Base-by-base conservation (phyloP, 2,888 invertebrate genomes). In the Philaethria dido region DNA sequence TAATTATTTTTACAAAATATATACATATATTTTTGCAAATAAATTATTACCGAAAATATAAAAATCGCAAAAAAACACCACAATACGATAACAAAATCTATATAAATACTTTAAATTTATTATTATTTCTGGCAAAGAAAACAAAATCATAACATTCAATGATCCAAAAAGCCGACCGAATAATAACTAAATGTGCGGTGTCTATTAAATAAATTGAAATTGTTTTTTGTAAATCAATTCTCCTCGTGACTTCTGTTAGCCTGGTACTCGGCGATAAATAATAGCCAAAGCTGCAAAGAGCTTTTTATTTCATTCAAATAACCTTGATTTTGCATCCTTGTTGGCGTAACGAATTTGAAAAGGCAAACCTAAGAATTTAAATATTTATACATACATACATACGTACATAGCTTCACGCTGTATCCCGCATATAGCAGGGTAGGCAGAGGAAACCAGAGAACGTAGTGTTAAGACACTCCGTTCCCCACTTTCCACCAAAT, bases 181-280 rank as follows among this genome's bases (percentile, higher is more conserved):
- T 57, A 42, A n/a, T 16, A 57, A 57, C 42, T 42, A 42, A 33
- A 42, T 57, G 55, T 57, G 39, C 55, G 55, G 22, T 16, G n/a
- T 22, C 57, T 57, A 42, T 39, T 42, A 57, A n/a, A 39, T 39
- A 16, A 42, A 57, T 42, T 22, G 57, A 72, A 69, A 72, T 64
- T 69, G 68, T 22, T 71, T 71, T 69, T 72, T 63, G 68, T 63
- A 60, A 29, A 48, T 45, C 60, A 62, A 59, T 47, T 47, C 68
- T 69, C 65, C 69, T 74, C 47, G 44, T 64, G 61, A 61, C 48
- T 73, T 66, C 66, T 74, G 73, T 13, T 29, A 62, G 69, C 73
- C 72, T 72, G 67, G 70, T 73, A 66, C 62, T 20, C 48, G 48
- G 50, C 29, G 55, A 69, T 64, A 16, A 45, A 57, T 45, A 61